Evolutionary conservation across 2,797 vertebrate genomes (phyloP).

Genomic region (Clarias laeviceps): DNA sequence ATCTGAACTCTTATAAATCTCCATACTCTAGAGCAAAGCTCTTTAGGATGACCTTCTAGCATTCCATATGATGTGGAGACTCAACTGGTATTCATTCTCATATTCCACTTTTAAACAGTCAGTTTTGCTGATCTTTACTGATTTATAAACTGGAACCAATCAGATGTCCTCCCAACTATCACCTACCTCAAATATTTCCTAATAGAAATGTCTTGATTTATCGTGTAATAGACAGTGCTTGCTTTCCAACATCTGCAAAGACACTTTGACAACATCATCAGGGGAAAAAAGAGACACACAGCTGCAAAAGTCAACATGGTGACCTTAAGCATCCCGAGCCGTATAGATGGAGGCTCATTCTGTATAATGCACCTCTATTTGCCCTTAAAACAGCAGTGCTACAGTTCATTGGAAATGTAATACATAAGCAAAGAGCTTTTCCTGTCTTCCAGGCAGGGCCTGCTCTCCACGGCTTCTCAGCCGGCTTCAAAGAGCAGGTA

Average conservation of each 20-base stretch:
- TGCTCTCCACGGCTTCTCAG: conserved; percentile 53
- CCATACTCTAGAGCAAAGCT: background rate
- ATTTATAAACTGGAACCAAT: conserved; percentile 15
- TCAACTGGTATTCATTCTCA: background rate
- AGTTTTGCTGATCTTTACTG: background rate
- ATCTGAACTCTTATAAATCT: conserved; percentile 9
- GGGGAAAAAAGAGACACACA: background rate
- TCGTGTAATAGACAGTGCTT: conserved; percentile 3
- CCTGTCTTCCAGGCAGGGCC: conserved; percentile 65
- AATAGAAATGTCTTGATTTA: conserved; percentile 12
- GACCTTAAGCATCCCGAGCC: background rate
- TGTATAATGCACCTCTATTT: conserved; percentile 54
- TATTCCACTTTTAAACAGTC: background rate
- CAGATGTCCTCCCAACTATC: background rate
- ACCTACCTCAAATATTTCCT: background rate
- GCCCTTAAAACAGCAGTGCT: conserved; percentile 49
- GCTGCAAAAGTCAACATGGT: conserved; percentile 34
- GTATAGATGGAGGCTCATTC: conserved; percentile 30
- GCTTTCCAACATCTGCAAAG: conserved; percentile 33
- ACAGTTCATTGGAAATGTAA: conserved; percentile 61
- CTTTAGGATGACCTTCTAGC: background rate
- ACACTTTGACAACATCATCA: conserved; percentile 26
- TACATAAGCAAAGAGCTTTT: conserved; percentile 64
- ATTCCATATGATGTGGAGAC: background rate
- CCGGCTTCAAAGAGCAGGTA: conserved; percentile 78